Percentiles rank a stretch among this genome's conserved stretches.
Conservation (phyloP, 2,113 vertebrate genomes). For the Saccopteryx bilineata region DNA sequence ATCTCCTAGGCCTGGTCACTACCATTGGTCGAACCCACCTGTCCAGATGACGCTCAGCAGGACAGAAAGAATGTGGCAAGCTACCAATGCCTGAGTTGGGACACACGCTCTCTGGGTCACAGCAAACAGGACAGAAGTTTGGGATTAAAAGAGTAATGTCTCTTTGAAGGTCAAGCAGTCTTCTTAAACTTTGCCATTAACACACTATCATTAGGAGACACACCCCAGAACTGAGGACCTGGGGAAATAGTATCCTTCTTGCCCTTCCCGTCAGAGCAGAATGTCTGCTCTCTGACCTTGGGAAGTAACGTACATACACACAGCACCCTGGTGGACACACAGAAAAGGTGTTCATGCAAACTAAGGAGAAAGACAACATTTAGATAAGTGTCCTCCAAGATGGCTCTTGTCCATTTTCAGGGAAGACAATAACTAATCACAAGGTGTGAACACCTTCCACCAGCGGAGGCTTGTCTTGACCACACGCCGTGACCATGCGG, state of each 20-base stretch:
- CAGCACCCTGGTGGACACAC: neutral
- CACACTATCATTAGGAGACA: neutral
- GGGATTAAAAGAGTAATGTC: neutral
- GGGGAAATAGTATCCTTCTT: neutral
- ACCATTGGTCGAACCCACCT: neutral
- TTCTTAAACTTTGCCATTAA: neutral
- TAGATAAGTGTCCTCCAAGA: neutral
- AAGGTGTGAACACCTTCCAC: neutral
- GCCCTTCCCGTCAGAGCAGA: neutral
- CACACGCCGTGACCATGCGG: neutral
- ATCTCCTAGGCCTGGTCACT: neutral
- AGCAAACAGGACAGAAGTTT: neutral
- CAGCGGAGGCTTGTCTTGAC: neutral
- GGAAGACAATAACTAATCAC: neutral
- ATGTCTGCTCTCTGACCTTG: conserved; percentile 21
- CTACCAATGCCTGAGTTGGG: neutral
- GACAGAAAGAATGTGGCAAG: neutral
- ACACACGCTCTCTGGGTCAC: neutral
- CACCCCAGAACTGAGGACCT: neutral
- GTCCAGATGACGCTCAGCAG: no score
- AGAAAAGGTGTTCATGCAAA: neutral
- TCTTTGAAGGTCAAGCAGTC: neutral
- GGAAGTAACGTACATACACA: neutral
- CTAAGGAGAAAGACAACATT: neutral
- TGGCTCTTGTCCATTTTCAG: neutral